A percentile compares a stretch with the other conserved stretches of the same genome.
These are phyloP conservation scores for Trogon melanurus DNA, from an alignment of 2,113 vertebrate species.

Conservation along the genomic window DNA sequence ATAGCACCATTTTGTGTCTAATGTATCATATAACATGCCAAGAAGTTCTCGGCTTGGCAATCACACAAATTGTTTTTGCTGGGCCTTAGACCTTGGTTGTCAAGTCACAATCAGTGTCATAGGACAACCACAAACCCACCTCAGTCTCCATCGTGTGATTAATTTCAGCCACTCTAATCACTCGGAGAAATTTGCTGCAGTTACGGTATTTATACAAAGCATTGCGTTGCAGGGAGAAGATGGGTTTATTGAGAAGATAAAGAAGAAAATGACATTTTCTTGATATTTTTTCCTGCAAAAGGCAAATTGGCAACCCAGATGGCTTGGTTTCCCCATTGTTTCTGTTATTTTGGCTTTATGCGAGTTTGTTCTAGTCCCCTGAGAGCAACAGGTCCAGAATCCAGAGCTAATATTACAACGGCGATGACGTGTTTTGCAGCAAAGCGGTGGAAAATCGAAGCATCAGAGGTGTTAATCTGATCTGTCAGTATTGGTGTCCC, in stretches of 20 bases:
- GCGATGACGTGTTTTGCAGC: conserved; percentile 31
- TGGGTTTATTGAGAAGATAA: neutral
- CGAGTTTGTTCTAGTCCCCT: neutral
- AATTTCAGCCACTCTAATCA: neutral
- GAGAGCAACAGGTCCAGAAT: conserved; percentile 13
- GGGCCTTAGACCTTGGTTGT: neutral
- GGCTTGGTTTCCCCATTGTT: neutral
- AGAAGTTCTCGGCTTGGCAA: neutral
- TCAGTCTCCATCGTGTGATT: neutral
- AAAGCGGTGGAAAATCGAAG: neutral
- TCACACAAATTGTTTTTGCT: neutral
- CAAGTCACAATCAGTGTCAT: neutral
- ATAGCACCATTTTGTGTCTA: accelerated
- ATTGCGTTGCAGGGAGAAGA: neutral
- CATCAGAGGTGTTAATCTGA: conserved; percentile 59
- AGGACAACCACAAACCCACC: neutral
- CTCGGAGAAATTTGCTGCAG: neutral
- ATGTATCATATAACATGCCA: neutral
- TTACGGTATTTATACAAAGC: neutral
- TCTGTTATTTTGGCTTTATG: neutral
- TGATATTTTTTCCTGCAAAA: neutral
- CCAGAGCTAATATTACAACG: neutral
- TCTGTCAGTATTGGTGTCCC: conserved; percentile 66
- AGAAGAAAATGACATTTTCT: neutral
- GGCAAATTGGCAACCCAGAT: neutral